Evolutionary conservation across 2,797 vertebrate species (phyloP).

Genomic region (Xyrichtys novacula): DNA sequence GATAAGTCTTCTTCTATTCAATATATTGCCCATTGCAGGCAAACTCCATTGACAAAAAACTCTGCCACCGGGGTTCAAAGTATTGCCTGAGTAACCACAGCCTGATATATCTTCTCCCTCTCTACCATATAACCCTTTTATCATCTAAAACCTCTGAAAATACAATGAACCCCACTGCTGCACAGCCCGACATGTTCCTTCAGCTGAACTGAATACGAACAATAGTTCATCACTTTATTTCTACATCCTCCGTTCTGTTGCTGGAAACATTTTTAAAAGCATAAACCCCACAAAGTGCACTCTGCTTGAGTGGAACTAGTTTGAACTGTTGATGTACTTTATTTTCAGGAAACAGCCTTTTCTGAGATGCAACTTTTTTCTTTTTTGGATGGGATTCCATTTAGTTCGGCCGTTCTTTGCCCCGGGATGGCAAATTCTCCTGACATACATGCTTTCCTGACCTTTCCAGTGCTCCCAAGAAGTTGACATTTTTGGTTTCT

Average conservation of each 20-base stretch:
- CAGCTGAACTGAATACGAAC: not conserved
- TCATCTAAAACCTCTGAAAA: not conserved
- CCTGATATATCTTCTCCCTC: not conserved
- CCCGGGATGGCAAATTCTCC: not conserved
- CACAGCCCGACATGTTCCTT: not conserved
- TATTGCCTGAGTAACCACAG: not conserved
- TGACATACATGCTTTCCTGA: not conserved
- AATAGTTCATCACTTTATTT: not conserved
- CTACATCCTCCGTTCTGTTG: not conserved
- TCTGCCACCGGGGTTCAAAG: not conserved
- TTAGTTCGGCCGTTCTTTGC: not conserved
- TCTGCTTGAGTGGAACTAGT: not conserved
- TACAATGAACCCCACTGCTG: not conserved
- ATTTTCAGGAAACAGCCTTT: not conserved
- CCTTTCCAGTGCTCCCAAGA: not conserved
- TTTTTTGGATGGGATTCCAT: not conserved
- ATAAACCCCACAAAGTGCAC: not conserved
- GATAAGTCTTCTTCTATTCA: not conserved
- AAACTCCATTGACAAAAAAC: not conserved
- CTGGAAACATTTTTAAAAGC: not conserved
- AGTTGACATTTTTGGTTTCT: slow-evolving; percentile 2
- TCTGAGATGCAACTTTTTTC: not conserved
- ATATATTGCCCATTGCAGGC: not conserved
- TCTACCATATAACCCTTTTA: not conserved
- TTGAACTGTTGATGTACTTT: no score